phyloP scores from a whole-genome alignment of 1,140 invertebrate genomes.

The Ericerus pela region DNA sequence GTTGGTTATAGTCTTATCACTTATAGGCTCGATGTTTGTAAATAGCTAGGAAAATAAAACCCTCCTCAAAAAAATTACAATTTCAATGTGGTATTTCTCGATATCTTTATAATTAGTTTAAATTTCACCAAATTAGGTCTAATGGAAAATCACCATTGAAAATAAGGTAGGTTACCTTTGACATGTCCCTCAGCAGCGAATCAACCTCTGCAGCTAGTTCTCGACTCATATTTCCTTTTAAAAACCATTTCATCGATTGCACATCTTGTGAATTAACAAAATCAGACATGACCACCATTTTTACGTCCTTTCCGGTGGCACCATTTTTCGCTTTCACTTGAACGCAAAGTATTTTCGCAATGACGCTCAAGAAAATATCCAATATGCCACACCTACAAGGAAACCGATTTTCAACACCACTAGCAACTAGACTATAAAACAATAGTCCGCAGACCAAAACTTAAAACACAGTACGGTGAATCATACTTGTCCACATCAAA shows the following conservation, averaged over 20 bases:
- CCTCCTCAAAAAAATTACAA: no score
- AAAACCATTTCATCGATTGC: conserved; percentile 60
- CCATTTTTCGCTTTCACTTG: conserved; percentile 69
- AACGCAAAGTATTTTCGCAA: conserved; percentile 69
- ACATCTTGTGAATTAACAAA: conserved; percentile 41
- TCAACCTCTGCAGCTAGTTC: conserved; percentile 80
- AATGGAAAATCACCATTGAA: no score
- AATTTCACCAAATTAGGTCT: no score
- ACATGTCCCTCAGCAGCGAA: conserved; percentile 77
- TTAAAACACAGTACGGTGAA: not conserved
- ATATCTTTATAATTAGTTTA: no score
- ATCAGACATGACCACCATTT: conserved; percentile 40
- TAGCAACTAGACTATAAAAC: not conserved
- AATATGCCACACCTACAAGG: conserved; percentile 45
- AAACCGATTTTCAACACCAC: conserved; percentile 11
- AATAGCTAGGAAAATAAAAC: no score
- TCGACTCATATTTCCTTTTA: conserved; percentile 62
- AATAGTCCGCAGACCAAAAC: not conserved
- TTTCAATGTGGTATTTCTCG: no score
- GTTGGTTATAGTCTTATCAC: no score
- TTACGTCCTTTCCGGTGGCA: conserved; percentile 44
- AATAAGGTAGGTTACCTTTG: conserved; percentile 48
- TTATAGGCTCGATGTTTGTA: no score
- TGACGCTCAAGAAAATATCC: conserved; percentile 72
- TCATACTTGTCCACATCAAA: not conserved